Percentiles rank a stretch among this genome's conserved stretches.
Evolutionary conservation across 2,113 vertebrate species (phyloP).

Genomic region (Pelecanoides urinatrix): DNA sequence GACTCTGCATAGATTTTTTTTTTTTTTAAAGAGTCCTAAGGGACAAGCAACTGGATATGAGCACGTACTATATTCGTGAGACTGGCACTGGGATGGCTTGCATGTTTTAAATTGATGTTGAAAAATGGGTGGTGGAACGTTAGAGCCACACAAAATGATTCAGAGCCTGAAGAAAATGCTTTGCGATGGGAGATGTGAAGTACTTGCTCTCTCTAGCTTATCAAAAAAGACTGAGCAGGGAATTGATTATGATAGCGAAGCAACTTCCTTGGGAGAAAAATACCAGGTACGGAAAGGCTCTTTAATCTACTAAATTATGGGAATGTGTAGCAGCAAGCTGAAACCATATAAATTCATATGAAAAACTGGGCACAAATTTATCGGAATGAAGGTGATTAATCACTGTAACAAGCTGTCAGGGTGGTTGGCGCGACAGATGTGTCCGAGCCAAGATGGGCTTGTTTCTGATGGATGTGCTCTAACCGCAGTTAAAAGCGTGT

Average conservation of each 20-base stretch:
- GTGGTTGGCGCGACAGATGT: neutral
- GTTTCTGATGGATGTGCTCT: neutral
- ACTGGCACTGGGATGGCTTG: neutral
- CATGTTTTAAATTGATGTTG: constrained; percentile 2
- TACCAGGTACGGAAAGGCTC: constrained; percentile 31
- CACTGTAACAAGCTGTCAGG: constrained; percentile 18
- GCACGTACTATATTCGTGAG: neutral
- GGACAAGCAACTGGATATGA: neutral
- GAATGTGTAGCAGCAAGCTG: constrained; percentile 25
- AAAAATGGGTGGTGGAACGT: constrained; percentile 21
- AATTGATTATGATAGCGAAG: constrained; percentile 22
- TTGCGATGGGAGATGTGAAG: neutral
- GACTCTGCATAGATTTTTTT: neutral
- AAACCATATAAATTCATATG: constrained; percentile 23
- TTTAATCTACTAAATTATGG: constrained; percentile 50
- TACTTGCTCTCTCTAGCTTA: constrained; percentile 2
- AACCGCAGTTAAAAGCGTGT: neutral
- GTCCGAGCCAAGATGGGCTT: neutral
- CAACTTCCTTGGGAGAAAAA: constrained; percentile 44
- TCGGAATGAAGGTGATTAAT: constrained; percentile 40
- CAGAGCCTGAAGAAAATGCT: constrained; percentile 39
- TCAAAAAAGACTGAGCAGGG: constrained; percentile 17
- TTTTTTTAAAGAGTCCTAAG: neutral
- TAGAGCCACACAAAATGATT: constrained; percentile 20
- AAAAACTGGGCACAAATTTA: constrained; percentile 26